phyloP scores from a whole-genome alignment of 2,888 invertebrate genomes.

The Lydus trimaculatus region DNA sequence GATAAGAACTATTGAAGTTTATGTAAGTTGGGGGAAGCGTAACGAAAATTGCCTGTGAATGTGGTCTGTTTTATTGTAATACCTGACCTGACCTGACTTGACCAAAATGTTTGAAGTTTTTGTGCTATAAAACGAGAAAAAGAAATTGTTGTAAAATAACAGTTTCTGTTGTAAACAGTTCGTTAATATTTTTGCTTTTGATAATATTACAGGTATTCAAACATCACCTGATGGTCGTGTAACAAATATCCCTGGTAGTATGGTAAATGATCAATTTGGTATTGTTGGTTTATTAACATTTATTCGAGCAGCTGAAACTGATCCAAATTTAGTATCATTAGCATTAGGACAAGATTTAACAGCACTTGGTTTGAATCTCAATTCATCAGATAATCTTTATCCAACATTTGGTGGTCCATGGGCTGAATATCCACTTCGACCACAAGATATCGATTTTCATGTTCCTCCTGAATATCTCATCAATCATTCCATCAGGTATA shows the following conservation, averaged over 20 bases:
- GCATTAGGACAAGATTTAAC: conserved; percentile 98
- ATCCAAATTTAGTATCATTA: conserved; percentile 94
- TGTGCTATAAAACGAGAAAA: too few species aligned
- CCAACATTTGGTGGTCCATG: conserved; percentile 99
- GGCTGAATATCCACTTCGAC: conserved; percentile 97
- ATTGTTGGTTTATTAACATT: conserved; percentile 98
- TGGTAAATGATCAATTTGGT: conserved; percentile 99
- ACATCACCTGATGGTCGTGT: conserved; percentile 97
- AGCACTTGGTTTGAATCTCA: conserved; percentile 96
- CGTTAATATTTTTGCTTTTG: not conserved
- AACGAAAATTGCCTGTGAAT: too few species aligned
- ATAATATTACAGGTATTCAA: conserved; percentile 76
- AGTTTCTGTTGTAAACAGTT: not conserved
- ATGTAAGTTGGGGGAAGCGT: too few species aligned
- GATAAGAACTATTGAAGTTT: too few species aligned
- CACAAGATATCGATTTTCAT: conserved; percentile 98
- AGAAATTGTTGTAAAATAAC: not conserved
- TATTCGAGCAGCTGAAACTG: conserved; percentile 96
- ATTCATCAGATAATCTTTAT: conserved; percentile 97
- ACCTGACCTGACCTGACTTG: too few species aligned
- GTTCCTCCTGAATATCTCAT: conserved; percentile 99
- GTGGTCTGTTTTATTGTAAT: too few species aligned
- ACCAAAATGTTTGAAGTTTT: too few species aligned
- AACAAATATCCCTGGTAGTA: conserved; percentile 97
- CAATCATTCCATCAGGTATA: conserved; percentile 88